A percentile compares a stretch with the other conserved stretches of the same genome.
Evolutionary conservation across 2,888 invertebrate genomes (phyloP).

Genomic region (Ophonus ardosiacus): DNA sequence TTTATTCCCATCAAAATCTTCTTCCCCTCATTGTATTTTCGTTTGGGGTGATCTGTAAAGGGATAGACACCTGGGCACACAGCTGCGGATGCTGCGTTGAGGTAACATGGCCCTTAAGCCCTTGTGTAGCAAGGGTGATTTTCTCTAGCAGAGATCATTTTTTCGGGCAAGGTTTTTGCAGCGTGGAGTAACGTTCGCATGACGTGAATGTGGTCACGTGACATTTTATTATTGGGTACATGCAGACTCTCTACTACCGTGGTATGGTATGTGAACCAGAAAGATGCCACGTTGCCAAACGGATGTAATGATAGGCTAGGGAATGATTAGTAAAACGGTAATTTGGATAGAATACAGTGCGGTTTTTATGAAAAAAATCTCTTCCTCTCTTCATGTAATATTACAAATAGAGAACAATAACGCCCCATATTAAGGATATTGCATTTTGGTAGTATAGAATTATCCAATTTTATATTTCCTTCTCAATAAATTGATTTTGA

Average conservation of each 20-base stretch:
- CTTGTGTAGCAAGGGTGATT: not conserved
- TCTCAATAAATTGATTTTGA: not conserved
- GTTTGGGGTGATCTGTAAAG: constrained; percentile 69
- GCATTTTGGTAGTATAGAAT: not conserved
- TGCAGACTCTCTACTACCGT: constrained; percentile 39
- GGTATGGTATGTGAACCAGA: constrained; percentile 42
- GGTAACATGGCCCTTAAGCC: constrained; percentile 57
- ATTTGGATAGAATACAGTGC: not conserved
- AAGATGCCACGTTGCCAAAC: constrained; percentile 33
- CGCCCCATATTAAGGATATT: not conserved
- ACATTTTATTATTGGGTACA: constrained; percentile 53
- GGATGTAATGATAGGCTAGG: not conserved
- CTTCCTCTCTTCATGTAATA: not conserved
- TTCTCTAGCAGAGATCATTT: constrained; percentile 22
- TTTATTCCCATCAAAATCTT: constrained; percentile 32
- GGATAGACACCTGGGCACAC: constrained; percentile 76
- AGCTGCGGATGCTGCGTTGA: constrained; percentile 74
- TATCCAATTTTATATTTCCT: not conserved
- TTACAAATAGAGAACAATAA: not conserved
- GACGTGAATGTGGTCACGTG: constrained; percentile 51
- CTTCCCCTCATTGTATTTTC: constrained; percentile 63
- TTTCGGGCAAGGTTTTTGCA: constrained; percentile 58
- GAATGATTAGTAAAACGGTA: not conserved
- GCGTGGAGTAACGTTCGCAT: constrained; percentile 56
- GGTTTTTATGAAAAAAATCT: not conserved